A percentile compares a stretch with the other conserved stretches of the same genome.
phyloP scores from a whole-genome alignment of 2,888 invertebrate genomes.

The Cylloceria caligata region DNA sequence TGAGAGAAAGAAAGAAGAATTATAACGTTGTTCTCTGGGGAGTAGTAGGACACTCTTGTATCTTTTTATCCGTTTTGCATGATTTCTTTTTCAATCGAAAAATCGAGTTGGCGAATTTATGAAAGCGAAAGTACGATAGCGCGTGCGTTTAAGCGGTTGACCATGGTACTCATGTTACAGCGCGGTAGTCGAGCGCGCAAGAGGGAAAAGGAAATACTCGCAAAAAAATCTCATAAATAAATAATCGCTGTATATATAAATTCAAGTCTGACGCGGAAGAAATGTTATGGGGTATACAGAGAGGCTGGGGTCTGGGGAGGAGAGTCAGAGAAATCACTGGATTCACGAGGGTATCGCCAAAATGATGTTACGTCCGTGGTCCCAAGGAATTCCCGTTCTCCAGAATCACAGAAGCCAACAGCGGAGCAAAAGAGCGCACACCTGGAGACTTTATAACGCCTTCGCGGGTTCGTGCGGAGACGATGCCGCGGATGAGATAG shows the following conservation, averaged over 20 bases:
- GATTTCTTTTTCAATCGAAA: conserved; percentile 3
- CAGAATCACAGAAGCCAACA: conserved; percentile 69
- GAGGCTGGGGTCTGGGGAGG: neutral
- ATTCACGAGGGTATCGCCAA: conserved; percentile 40
- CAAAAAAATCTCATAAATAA: conserved; percentile 42
- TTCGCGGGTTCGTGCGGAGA: conserved; percentile 49
- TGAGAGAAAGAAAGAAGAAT: neutral
- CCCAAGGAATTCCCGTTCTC: conserved; percentile 73
- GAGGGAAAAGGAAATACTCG: neutral
- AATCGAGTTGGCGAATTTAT: conserved; percentile 25
- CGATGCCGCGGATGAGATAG: conserved; percentile 75
- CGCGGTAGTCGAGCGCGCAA: neutral
- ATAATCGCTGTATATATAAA: conserved; percentile 41
- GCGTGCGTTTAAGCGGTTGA: neutral
- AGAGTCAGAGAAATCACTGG: neutral
- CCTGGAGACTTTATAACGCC: conserved; percentile 46
- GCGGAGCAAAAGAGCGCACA: conserved; percentile 15
- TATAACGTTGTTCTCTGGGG: conserved; percentile 7
- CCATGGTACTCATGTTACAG: neutral
- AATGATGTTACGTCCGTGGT: conserved; percentile 30
- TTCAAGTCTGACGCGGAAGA: neutral
- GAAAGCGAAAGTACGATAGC: conserved; percentile 18
- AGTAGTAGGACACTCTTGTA: conserved; percentile 10
- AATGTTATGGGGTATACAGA: neutral
- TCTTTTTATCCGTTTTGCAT: neutral